These are phyloP conservation scores for Daboia siamensis DNA, from an alignment of 2,113 vertebrate species.

Conservation along the genomic window DNA sequence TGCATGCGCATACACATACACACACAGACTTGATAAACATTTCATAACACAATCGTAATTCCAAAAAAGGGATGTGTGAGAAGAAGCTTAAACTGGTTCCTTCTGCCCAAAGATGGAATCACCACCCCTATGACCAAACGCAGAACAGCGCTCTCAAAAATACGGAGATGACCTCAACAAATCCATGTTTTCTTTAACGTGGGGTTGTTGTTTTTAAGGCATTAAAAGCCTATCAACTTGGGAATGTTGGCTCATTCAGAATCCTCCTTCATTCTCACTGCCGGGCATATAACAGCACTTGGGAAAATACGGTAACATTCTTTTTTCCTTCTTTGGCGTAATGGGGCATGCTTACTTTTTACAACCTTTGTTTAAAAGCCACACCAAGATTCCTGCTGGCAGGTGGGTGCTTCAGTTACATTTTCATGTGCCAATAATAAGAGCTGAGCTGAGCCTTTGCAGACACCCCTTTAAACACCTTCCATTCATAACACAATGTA, in stretches of 20 bases:
- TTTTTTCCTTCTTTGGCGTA: background rate
- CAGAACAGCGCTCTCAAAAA: slow-evolving; percentile 61
- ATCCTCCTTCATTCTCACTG: slow-evolving; percentile 37
- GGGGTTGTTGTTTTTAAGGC: slow-evolving; percentile 39
- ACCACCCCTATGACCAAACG: slow-evolving; percentile 50
- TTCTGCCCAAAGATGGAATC: slow-evolving; percentile 61
- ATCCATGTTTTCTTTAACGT: slow-evolving; percentile 34
- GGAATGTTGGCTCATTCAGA: slow-evolving; percentile 54
- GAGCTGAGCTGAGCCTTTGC: slow-evolving; percentile 2
- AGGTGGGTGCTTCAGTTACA: slow-evolving; percentile 43
- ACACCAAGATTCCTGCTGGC: slow-evolving; percentile 37
- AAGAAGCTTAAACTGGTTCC: slow-evolving; percentile 72
- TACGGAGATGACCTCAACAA: slow-evolving; percentile 57
- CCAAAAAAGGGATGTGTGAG: slow-evolving; percentile 61
- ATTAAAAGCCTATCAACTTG: slow-evolving; percentile 35
- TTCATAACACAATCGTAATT: slow-evolving; percentile 85
- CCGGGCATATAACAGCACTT: slow-evolving; percentile 29
- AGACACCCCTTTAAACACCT: slow-evolving; percentile 34
- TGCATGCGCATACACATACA: slow-evolving; percentile 20
- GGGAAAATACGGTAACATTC: slow-evolving; percentile 23
- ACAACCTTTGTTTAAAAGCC: slow-evolving; percentile 45
- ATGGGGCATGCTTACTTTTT: background rate
- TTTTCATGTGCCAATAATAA: background rate
- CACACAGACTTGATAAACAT: slow-evolving; percentile 79
- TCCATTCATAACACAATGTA: slow-evolving; percentile 49